Evolutionary conservation across 2,113 vertebrate genomes (phyloP), one percentile per base, ranked within the genome.

Genomic region (Polypterus bichir): DNA sequence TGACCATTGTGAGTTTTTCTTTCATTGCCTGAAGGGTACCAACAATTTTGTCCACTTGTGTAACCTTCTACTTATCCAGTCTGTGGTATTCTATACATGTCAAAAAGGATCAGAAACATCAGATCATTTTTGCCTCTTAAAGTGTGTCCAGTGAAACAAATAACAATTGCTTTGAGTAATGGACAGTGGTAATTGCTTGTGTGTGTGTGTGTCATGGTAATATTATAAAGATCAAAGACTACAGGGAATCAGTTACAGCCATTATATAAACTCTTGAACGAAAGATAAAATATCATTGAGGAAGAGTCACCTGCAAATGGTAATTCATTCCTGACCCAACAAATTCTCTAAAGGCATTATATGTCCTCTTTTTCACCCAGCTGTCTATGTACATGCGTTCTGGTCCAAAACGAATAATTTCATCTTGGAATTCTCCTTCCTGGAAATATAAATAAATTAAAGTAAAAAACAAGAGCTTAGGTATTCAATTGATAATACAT

Each of bases 291-390:
- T 8, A 59, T 47, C 5, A 27, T 44, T 6, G 49, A 52, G 9
- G 46, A n/a, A 5, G 2, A 48, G 72, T 73, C 71, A 97, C 94
- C 89, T 98, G 92, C 59, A 99, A 81, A 71, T 99, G 96, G 76
- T 91, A 94, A n/a, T 97, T 94, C 91, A 98, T 92, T 4, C 94
- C 96, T 0, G 94, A 91, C 11, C 94, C 96, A 62, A 99, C 88
- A 27, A 97, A 77, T 74, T 97, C 94, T 66, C 92, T 91, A 79
- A 99, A 97, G 1, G 85, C 81, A 44, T 95, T 89, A 0, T 99
- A 99, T 0, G 86, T 97, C 64, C 93, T 91, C 67, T 97, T 96
- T 67, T 88, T 91, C 65, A 93, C 90, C 96, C 96, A 99, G 79
- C 89, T 92, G 74, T 97, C 92, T 61, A 99, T 95, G 66, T 88